Evolutionary conservation across 2,797 vertebrate species (phyloP).

Genomic region (Hydrolagus colliei): DNA sequence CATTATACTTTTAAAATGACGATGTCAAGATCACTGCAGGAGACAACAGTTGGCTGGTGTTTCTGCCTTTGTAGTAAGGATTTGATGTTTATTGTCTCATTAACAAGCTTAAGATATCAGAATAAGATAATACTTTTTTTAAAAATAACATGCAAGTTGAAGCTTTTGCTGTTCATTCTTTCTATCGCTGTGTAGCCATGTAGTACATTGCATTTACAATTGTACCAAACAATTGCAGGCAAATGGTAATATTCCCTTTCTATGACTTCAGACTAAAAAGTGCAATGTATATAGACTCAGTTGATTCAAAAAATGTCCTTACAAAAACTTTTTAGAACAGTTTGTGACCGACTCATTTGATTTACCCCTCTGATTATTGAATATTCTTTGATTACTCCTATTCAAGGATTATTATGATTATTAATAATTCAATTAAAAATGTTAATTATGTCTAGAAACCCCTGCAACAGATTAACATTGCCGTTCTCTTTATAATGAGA

Average conservation of each 20-base stretch:
- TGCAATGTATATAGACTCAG: not conserved
- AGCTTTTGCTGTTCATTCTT: not conserved
- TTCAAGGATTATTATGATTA: too few species aligned
- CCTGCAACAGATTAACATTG: too few species aligned
- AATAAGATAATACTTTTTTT: not conserved
- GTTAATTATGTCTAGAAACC: too few species aligned
- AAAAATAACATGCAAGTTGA: not conserved
- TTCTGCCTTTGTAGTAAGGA: not conserved
- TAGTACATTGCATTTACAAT: not conserved
- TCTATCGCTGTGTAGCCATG: not conserved
- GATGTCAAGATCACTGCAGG: constrained; percentile 52
- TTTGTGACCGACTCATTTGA: not conserved
- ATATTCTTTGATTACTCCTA: not conserved
- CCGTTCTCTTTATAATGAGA: too few species aligned
- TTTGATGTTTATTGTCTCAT: not conserved
- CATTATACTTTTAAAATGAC: constrained; percentile 69
- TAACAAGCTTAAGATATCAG: not conserved
- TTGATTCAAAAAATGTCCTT: not conserved
- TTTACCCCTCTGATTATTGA: not conserved
- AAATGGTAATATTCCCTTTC: not conserved
- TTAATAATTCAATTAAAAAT: too few species aligned
- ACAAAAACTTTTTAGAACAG: not conserved
- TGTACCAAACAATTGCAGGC: constrained; percentile 2
- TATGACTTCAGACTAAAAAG: not conserved
- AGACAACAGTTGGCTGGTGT: constrained; percentile 29